Conservation (phyloP, 2,797 vertebrate species). For the Sebastes trivittatus region DNA sequence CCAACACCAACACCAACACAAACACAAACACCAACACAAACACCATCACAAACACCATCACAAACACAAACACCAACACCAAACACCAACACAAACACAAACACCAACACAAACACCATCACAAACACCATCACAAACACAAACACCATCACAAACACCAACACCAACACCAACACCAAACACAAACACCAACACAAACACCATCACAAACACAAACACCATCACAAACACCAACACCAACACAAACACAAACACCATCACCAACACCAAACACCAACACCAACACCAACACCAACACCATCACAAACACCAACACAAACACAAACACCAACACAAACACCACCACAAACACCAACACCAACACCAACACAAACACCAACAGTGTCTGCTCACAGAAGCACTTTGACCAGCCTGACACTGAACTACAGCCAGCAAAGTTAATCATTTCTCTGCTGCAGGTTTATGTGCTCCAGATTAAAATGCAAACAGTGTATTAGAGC, state of each 20-base stretch:
- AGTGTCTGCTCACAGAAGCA: not conserved
- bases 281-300: no score
- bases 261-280: no score
- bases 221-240: no score
- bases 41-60: no score
- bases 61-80: no score
- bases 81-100: no score
- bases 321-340: no score
- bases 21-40: no score
- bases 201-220: fast-evolving
- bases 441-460: conserved; percentile 20
- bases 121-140: fast-evolving
- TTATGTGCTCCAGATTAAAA: not conserved
- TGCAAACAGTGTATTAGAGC: not conserved
- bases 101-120: fast-evolving
- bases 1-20: fast-evolving
- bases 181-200: fast-evolving
- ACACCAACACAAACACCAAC: not conserved
- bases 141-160: fast-evolving
- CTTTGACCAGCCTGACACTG: conserved; percentile 4
- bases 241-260: fast-evolving
- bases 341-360: no score
- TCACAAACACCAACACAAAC: no score
- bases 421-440: conserved; percentile 9
- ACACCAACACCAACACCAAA: no score